Base-by-base conservation (phyloP, 2,797 vertebrate species). In the Decapterus maruadsi region DNA sequence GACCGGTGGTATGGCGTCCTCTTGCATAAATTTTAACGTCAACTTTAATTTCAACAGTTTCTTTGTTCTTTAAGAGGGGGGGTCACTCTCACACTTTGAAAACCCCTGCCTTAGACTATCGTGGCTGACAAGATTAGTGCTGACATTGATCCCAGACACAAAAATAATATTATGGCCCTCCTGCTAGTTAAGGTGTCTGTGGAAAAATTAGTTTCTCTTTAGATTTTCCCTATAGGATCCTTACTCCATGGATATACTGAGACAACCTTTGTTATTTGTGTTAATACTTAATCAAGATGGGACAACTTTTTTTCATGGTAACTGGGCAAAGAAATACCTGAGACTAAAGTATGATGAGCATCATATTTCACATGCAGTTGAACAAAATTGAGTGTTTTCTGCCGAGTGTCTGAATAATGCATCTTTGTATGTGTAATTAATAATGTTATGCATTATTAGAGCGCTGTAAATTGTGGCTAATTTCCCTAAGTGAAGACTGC, bases 241-340 rank as follows among this genome's bases (percentile, higher is more conserved):
- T 26, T 19, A 46, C 26, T 60, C 16, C 57, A 64, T 79, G 46
- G 38, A 53, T 50, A 26, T 55, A 64, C 4, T n/a, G 31, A 57
- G 8, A 48, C 59, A 16, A 42, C 4, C 10, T 17, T 38, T 69
- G 36, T 61, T 16, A 66, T 62, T 34, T 61, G 68, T n/a, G 38
- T 60, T 55, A 29, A 64, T 51, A 19, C 19, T 11, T 45, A 29
- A 20, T 59, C 14, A 16, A 26, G 31, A n/a, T 31, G 11, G 5
- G 8, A 13, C 17, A 65, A n/a, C 9, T 54, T 31, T 65, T 66
- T 58, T 8, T 17, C 20, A 45, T 56, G 14, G 38, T 13, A 48
- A 19, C 5, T 36, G 11, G 38, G 48, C 19, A 26, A 48, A n/a
- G 11, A 12, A 4, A 11, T 17, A 10, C 62, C 11, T 46, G 26